Evolutionary conservation across 2,888 invertebrate genomes (phyloP).

Genomic region (Taphrorychus bicolor): DNA sequence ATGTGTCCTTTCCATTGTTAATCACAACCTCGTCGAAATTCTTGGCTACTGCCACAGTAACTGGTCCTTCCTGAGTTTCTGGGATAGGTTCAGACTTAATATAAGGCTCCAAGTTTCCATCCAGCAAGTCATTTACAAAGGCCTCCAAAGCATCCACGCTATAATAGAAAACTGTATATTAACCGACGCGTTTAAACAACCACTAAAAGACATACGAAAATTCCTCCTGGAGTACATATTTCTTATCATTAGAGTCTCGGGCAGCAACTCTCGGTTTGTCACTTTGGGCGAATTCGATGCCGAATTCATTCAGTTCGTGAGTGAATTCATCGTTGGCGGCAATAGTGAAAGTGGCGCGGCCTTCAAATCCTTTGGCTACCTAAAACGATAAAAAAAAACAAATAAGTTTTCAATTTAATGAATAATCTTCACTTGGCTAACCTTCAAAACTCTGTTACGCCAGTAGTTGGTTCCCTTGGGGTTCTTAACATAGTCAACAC

Average conservation of each 20-base stretch:
- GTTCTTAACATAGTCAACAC: conserved; percentile 96
- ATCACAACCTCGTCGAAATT: conserved; percentile 95
- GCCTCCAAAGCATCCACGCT: conserved; percentile 83
- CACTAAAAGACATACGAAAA: conserved; percentile 73
- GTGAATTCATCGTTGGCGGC: conserved; percentile 94
- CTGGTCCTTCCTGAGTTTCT: conserved; percentile 80
- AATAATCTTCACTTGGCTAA: too few relatives aligned
- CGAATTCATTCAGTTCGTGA: conserved; percentile 93
- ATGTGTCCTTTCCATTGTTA: conserved; percentile 89
- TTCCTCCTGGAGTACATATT: conserved; percentile 87
- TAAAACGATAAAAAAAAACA: conserved; percentile 44
- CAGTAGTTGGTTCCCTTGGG: conserved; percentile 99
- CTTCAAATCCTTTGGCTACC: conserved; percentile 65
- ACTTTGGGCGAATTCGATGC: conserved; percentile 83
- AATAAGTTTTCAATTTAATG: not conserved
- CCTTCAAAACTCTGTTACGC: conserved; percentile 95
- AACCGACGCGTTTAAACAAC: not conserved
- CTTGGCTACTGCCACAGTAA: conserved; percentile 92
- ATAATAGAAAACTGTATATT: conserved; percentile 36
- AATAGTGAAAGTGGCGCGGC: conserved; percentile 85
- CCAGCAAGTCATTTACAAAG: conserved; percentile 85
- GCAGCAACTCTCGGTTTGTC: conserved; percentile 92
- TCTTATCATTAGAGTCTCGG: conserved; percentile 82
- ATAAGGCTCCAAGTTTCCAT: conserved; percentile 86
- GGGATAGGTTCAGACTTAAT: conserved; percentile 96